These are phyloP conservation scores for Brachyptera putata DNA, from an alignment of 2,888 invertebrate genomes.

Conservation along the genomic window DNA sequence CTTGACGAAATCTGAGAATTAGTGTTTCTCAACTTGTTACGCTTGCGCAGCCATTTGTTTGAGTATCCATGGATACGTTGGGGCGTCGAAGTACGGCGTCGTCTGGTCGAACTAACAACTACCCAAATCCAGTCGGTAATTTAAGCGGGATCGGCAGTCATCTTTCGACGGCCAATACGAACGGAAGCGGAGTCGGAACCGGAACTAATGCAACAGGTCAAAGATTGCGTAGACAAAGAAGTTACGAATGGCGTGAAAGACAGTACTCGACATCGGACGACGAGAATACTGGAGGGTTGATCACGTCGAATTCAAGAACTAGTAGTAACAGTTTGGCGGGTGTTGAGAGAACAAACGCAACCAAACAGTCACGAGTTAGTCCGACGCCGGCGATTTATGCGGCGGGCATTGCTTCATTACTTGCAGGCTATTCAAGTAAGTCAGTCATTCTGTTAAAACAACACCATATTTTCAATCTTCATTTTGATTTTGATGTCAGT, in stretches of 20 bases:
- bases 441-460: no score
- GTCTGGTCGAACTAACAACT: slow-evolving; percentile 20
- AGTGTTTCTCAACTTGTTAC: no score
- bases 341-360: not conserved
- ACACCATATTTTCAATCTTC: not conserved
- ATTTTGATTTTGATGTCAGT: no score
- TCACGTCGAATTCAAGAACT: slow-evolving; percentile 13
- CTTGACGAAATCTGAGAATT: no score
- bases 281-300: slow-evolving; percentile 25
- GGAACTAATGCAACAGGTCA: slow-evolving; percentile 27
- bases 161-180: slow-evolving; percentile 16
- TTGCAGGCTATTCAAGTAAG: slow-evolving; percentile 34
- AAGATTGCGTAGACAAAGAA: slow-evolving; percentile 31
- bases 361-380: slow-evolving; percentile 24
- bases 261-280: slow-evolving; percentile 35
- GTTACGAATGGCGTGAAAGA: slow-evolving; percentile 34
- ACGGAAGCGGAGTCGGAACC: slow-evolving; percentile 18
- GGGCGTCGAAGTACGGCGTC: slow-evolving; percentile 20
- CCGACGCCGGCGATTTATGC: slow-evolving; percentile 33
- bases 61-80: slow-evolving; percentile 24
- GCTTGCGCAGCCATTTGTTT: not conserved
- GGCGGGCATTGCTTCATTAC: slow-evolving; percentile 33
- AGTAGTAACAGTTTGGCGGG: slow-evolving; percentile 19
- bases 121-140: slow-evolving; percentile 9
- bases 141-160: slow-evolving; percentile 23